phyloP scores from a whole-genome alignment of 2,888 invertebrate genomes.

The Neocrepidodera transversa region DNA sequence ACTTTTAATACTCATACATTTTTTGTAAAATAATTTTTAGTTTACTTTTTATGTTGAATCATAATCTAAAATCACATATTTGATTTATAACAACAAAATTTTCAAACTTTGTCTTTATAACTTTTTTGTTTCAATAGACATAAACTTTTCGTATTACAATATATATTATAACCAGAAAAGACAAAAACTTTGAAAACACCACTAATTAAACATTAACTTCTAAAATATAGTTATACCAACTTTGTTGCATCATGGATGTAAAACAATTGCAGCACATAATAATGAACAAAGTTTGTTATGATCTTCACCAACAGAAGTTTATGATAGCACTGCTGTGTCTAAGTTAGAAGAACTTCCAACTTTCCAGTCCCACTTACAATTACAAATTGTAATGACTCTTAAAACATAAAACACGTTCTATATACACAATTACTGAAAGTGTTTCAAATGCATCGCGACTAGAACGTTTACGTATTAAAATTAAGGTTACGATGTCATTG shows the following conservation, averaged over 20 bases:
- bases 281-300: constrained; percentile 18
- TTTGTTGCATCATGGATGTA: neutral
- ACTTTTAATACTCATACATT: too few species aligned
- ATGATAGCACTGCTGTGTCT: neutral
- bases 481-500: neutral
- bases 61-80: too few species aligned
- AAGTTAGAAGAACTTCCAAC: constrained; percentile 1
- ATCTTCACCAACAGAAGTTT: constrained; percentile 9
- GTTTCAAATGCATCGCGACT: constrained; percentile 8
- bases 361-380: constrained; percentile 7
- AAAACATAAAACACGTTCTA: constrained; percentile 3
- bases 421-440: constrained; percentile 9
- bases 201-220: too few species aligned
- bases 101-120: too few species aligned
- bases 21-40: too few species aligned
- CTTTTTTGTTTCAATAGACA: too few species aligned
- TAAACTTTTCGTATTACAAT: too few species aligned
- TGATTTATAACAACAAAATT: too few species aligned
- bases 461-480: neutral
- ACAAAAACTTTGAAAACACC: too few species aligned
- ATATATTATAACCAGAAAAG: too few species aligned
- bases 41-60: too few species aligned
- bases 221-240: neutral
- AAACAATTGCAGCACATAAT: constrained; percentile 10
- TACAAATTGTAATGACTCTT: constrained; percentile 17